A percentile compares a stretch with the other conserved stretches of the same genome.
phyloP scores from a whole-genome alignment of 2,888 invertebrate species.

The Belgica antarctica region DNA sequence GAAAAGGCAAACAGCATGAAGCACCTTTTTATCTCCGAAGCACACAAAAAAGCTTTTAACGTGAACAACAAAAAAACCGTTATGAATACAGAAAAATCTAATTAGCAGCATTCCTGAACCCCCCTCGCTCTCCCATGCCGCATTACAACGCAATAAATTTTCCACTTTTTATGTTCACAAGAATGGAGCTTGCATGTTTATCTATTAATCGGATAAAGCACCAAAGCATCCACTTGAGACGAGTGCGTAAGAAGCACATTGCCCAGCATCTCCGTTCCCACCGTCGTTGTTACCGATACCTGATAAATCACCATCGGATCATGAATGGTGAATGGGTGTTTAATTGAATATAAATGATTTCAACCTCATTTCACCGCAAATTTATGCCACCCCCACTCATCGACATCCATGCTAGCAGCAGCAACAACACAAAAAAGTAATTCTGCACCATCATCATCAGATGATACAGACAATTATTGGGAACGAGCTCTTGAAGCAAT shows the following conservation, averaged over 20 bases:
- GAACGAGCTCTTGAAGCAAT: neutral
- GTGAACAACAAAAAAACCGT: neutral
- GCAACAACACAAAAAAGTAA: neutral
- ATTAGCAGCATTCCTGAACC: neutral
- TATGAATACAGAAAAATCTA: conserved; percentile 6
- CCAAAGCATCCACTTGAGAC: conserved; percentile 1
- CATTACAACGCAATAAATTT: conserved; percentile 22
- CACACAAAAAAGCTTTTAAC: conserved; percentile 11
- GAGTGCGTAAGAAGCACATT: neutral
- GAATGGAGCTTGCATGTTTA: neutral
- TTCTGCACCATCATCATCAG: neutral
- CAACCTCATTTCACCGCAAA: conserved; percentile 6
- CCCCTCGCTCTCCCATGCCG: neutral
- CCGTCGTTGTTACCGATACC: neutral
- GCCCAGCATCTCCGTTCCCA: too few relatives aligned
- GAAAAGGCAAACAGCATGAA: neutral
- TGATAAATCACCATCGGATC: conserved; percentile 5
- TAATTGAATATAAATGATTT: conserved; percentile 15
- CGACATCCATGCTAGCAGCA: neutral
- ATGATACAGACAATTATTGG: conserved; percentile 2
- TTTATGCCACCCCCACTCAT: neutral
- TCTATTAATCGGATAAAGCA: conserved; percentile 2
- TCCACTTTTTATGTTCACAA: too few relatives aligned
- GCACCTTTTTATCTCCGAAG: conserved; percentile 1
- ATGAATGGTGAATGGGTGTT: neutral